These are phyloP conservation scores for Xylota segnis DNA, from an alignment of 2,888 invertebrate species.

Conservation along the genomic window DNA sequence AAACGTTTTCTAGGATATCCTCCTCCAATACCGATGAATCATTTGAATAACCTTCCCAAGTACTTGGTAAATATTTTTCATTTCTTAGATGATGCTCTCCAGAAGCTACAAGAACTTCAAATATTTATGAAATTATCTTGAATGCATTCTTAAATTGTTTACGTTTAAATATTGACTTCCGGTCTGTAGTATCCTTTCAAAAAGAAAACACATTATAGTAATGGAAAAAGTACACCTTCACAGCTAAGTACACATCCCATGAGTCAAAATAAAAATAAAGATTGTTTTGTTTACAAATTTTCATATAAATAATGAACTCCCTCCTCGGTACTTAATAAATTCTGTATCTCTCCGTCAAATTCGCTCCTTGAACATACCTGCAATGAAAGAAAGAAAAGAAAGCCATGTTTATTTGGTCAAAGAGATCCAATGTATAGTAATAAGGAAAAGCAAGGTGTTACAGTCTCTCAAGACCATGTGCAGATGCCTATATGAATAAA, in stretches of 20 bases:
- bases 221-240: background rate
- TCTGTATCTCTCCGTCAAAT: background rate
- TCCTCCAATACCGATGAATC: too few relatives aligned
- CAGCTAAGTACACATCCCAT: background rate
- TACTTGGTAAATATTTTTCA: too few relatives aligned
- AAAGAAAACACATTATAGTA: background rate
- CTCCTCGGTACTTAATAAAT: conserved; percentile 26
- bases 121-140: background rate
- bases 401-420: background rate
- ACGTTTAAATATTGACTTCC: too few relatives aligned
- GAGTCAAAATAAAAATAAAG: background rate
- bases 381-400: conserved; percentile 19
- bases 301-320: conserved; percentile 20
- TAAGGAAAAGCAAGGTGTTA: background rate
- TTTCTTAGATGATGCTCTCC: too few relatives aligned
- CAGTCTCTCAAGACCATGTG: background rate
- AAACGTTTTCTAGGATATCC: too few relatives aligned
- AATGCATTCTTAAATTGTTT: background rate
- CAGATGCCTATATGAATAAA: conserved; percentile 23
- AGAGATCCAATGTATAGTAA: background rate
- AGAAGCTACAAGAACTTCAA: too few relatives aligned
- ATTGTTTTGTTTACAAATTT: background rate
- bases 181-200: background rate
- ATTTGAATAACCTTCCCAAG: too few relatives aligned
- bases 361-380: conserved; percentile 26